A percentile compares a stretch with the other conserved stretches of the same genome.
These are phyloP conservation scores for Notodromas monacha DNA, from an alignment of 2,888 invertebrate genomes.

Conservation along the genomic window DNA sequence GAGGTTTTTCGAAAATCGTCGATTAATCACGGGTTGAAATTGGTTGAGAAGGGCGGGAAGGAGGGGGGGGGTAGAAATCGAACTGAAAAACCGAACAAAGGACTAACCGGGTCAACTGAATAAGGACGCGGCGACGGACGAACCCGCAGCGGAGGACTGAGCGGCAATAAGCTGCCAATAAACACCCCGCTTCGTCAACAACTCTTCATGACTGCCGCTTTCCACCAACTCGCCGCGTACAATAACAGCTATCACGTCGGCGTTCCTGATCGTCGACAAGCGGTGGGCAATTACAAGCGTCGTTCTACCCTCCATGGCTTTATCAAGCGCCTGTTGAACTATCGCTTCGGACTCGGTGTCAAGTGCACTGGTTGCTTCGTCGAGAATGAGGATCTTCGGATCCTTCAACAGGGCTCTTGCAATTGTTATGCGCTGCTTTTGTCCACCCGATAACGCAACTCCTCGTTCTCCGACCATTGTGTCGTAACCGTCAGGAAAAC, in stretches of 20 bases:
- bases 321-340: slow-evolving; percentile 59
- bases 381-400: slow-evolving; percentile 52
- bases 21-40: too few relatives aligned
- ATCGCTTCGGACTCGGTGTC: slow-evolving; percentile 69
- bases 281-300: slow-evolving; percentile 84
- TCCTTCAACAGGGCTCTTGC: slow-evolving; percentile 70
- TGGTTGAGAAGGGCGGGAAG: too few relatives aligned
- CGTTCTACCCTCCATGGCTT: slow-evolving; percentile 46
- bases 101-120: too few relatives aligned
- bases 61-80: too few relatives aligned
- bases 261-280: slow-evolving; percentile 59
- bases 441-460: slow-evolving; percentile 67
- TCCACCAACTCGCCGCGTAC: too few relatives aligned
- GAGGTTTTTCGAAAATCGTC: too few relatives aligned
- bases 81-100: too few relatives aligned
- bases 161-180: slow-evolving; percentile 64
- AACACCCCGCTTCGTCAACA: slow-evolving; percentile 39
- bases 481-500: slow-evolving; percentile 47
- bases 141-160: too few relatives aligned
- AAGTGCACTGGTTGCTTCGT: slow-evolving; percentile 81
- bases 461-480: slow-evolving; percentile 69
- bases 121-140: too few relatives aligned
- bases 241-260: slow-evolving; percentile 65
- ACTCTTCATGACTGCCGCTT: slow-evolving; percentile 46
- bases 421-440: slow-evolving; percentile 75